Evolutionary conservation across 1,140 invertebrate species (phyloP).

Genomic region (Ectropis grisescens): DNA sequence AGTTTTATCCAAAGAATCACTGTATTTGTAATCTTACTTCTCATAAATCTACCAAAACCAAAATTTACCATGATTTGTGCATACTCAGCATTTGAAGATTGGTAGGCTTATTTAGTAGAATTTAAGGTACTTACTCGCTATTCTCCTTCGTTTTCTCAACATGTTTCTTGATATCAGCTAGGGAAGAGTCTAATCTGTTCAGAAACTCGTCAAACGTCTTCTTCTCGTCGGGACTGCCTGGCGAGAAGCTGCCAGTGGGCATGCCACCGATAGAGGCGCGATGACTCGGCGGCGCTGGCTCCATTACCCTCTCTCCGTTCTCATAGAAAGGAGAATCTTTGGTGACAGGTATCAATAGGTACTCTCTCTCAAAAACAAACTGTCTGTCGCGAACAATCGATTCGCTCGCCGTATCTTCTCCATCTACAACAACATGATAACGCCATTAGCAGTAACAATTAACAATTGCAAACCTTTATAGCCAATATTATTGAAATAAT

Average conservation of each 20-base stretch:
- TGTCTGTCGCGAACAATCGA: constrained; percentile 89
- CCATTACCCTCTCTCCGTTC: constrained; percentile 57
- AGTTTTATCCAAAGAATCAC: too few relatives aligned
- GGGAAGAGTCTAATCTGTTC: constrained; percentile 87
- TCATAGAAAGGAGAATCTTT: constrained; percentile 73
- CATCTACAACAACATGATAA: constrained; percentile 75
- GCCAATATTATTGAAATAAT: too few relatives aligned
- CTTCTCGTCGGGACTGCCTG: constrained; percentile 75
- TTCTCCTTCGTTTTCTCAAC: constrained; percentile 84
- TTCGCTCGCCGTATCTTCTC: constrained; percentile 91
- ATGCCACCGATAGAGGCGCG: constrained; percentile 70
- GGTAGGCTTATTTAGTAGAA: neutral
- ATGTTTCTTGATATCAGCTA: constrained; percentile 87
- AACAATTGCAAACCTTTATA: constrained; percentile 18
- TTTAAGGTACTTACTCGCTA: constrained; percentile 79
- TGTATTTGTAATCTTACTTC: too few relatives aligned
- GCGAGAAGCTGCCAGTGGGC: constrained; percentile 56
- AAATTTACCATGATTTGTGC: too few relatives aligned
- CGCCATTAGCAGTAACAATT: constrained; percentile 12
- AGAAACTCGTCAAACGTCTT: constrained; percentile 86
- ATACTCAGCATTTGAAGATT: too few relatives aligned
- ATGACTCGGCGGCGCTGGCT: constrained; percentile 38
- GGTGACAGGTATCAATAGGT: constrained; percentile 83
- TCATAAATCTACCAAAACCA: too few relatives aligned
- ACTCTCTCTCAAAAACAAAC: constrained; percentile 87